Conservation (phyloP, 2,888 invertebrate species). For the Perizoma flavofasciatum region DNA sequence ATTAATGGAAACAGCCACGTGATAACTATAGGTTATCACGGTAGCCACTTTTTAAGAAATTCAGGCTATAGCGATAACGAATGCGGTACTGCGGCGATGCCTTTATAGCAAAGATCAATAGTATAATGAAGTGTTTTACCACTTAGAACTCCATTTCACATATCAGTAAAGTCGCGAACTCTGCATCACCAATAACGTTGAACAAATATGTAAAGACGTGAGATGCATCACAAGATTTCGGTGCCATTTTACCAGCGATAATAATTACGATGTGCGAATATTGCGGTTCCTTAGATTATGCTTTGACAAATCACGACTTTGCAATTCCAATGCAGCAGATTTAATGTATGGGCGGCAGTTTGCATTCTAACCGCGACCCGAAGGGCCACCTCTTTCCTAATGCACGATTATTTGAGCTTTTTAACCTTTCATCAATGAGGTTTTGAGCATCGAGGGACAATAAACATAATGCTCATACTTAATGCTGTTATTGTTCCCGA, state of each 20-base stretch:
- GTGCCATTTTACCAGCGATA: constrained; percentile 80
- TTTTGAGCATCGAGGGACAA: constrained; percentile 78
- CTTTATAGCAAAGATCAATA: constrained; percentile 30
- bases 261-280: constrained; percentile 84
- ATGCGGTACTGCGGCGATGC: constrained; percentile 54
- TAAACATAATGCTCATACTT: constrained; percentile 74
- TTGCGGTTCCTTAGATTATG: constrained; percentile 82
- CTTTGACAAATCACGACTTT: constrained; percentile 85
- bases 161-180: constrained; percentile 20
- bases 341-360: constrained; percentile 84
- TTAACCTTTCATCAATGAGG: constrained; percentile 82
- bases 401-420: constrained; percentile 84
- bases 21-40: no score
- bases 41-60: no score
- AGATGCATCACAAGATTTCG: constrained; percentile 60
- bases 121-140: constrained; percentile 14
- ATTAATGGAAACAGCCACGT: no score
- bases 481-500: constrained; percentile 66
- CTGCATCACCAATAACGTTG: constrained; percentile 28
- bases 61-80: constrained; percentile 49
- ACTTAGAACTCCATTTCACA: background rate
- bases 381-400: constrained; percentile 83
- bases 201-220: constrained; percentile 35
- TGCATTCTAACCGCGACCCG: constrained; percentile 83
- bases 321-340: constrained; percentile 83